phyloP scores from a whole-genome alignment of 1,140 invertebrate genomes.

The Atopsyche davidsoni region DNA sequence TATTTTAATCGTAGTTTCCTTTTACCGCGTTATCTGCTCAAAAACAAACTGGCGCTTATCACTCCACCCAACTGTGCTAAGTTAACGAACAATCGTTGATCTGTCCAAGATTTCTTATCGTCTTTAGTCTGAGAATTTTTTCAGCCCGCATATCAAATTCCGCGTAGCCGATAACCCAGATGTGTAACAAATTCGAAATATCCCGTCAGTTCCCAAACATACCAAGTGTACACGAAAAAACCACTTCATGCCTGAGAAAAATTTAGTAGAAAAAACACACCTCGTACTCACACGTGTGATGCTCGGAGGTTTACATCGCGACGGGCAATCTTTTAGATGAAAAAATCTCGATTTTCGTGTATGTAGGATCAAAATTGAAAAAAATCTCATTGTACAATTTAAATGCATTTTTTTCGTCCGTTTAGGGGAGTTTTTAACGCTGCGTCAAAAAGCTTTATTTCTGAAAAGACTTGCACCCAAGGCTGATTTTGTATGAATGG shows the following conservation, averaged over 20 bases:
- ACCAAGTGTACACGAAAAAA: too few relatives aligned
- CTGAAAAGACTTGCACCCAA: conserved; percentile 14
- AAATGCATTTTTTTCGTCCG: conserved; percentile 16
- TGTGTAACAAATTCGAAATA: too few relatives aligned
- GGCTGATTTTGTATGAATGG: conserved; percentile 18
- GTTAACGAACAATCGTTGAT: conserved; percentile 11
- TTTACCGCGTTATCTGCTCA: conserved; percentile 2
- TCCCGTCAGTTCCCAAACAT: too few relatives aligned
- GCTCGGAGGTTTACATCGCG: too few relatives aligned
- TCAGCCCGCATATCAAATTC: not conserved
- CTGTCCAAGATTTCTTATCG: conserved; percentile 13
- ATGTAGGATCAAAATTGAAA: too few relatives aligned
- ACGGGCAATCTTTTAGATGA: too few relatives aligned
- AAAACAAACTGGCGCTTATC: conserved; percentile 10
- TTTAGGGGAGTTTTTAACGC: conserved; percentile 18
- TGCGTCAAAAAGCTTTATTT: conserved; percentile 18
- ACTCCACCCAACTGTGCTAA: conserved; percentile 11
- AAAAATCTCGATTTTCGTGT: too few relatives aligned
- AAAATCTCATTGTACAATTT: conserved; percentile 17
- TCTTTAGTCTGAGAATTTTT: conserved; percentile 9
- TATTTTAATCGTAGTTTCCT: conserved; percentile 5
- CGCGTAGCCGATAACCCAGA: too few relatives aligned
- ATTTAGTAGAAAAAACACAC: too few relatives aligned
- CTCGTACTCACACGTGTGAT: too few relatives aligned
- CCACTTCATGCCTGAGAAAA: too few relatives aligned